These are phyloP conservation scores for Rutilus rutilus DNA, from an alignment of 2,113 vertebrate genomes.

Conservation along the genomic window DNA sequence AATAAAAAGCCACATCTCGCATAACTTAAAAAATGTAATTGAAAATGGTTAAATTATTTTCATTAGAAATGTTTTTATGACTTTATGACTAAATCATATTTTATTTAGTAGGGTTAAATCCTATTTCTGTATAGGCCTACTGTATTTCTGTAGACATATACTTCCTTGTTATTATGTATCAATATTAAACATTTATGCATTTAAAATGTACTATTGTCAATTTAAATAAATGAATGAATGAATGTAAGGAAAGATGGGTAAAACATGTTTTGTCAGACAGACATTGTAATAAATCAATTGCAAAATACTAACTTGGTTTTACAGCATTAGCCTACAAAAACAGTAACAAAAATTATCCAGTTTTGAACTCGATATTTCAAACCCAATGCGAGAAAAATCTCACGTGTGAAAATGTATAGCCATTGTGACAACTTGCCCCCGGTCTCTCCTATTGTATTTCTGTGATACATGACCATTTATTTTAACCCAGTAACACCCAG, in stretches of 20 bases:
- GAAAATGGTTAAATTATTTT: not conserved
- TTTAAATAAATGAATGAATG: not conserved
- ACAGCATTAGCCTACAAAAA: not conserved
- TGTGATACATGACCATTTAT: not conserved
- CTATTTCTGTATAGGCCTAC: no score
- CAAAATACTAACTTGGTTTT: not conserved
- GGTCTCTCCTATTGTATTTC: not conserved
- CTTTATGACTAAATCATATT: no score
- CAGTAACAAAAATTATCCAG: not conserved
- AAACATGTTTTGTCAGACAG: not conserved
- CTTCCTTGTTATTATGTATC: not conserved
- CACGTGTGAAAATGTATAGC: not conserved
- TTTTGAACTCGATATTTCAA: not conserved
- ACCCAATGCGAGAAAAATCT: not conserved
- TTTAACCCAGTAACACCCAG: not conserved
- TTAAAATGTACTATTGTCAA: not conserved
- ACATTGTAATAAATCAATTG: not conserved
- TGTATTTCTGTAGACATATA: no score
- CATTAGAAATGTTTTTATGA: no score
- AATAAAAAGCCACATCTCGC: no score
- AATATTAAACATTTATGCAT: not conserved
- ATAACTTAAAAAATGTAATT: not conserved
- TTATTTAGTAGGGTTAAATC: no score
- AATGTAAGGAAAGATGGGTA: not conserved
- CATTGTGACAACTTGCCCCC: not conserved